A percentile compares a stretch with the other conserved stretches of the same genome.
Conservation (phyloP, 2,797 vertebrate species). For the Clarias platycephalus region DNA sequence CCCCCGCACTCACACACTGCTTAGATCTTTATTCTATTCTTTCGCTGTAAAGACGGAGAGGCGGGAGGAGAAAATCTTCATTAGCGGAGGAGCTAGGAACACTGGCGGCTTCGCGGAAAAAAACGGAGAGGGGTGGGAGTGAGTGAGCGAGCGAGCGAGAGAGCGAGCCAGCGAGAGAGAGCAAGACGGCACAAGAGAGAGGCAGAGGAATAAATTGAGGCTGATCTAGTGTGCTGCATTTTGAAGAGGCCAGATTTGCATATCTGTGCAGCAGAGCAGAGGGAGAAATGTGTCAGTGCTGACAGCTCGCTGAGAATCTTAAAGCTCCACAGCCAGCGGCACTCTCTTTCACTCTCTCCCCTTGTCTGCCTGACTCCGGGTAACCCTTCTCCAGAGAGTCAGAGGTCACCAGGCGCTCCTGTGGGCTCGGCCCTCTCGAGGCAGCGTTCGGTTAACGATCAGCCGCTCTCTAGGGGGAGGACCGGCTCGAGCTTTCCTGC, state of each 20-base stretch:
- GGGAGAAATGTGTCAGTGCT: conserved; percentile 80
- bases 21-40: conserved; percentile 56
- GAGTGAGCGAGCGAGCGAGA: conserved; percentile 39
- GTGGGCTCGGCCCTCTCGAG: conserved; percentile 68
- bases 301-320: conserved; percentile 79
- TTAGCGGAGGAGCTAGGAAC: conserved; percentile 48
- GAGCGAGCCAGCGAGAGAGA: conserved; percentile 41
- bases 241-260: conserved; percentile 77
- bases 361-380: conserved; percentile 24
- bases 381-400: conserved; percentile 34
- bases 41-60: conserved; percentile 63
- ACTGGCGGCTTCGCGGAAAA: conserved; percentile 55
- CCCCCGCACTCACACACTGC: conserved; percentile 54
- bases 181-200: conserved; percentile 60
- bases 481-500: conserved; percentile 59
- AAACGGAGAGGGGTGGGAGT: conserved; percentile 54
- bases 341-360: conserved; percentile 50
- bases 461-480: conserved; percentile 63
- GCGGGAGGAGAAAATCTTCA: conserved; percentile 54
- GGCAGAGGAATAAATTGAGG: conserved; percentile 77
- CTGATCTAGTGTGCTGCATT: conserved; percentile 79
- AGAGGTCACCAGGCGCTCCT: conserved; percentile 67
- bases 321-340: conserved; percentile 71
- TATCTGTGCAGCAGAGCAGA: conserved; percentile 80
- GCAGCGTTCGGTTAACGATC: conserved; percentile 74